Evolutionary conservation across 1,140 invertebrate genomes (phyloP), one percentile per base, ranked within the genome.

Genomic region (Hylaeus anthracinus): DNA sequence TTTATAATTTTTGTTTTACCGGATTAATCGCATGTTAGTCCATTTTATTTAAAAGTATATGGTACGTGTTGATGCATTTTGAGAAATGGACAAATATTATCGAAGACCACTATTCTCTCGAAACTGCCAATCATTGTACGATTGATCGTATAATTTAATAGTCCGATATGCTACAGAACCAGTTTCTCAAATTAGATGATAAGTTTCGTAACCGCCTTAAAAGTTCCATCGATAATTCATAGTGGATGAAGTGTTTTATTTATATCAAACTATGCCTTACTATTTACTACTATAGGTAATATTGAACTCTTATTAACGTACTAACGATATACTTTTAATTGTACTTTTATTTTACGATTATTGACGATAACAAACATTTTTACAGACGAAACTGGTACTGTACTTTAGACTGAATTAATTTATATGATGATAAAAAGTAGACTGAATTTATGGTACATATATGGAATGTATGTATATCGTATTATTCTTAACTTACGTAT

Each of bases 71-170:
- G 15, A 37, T 73, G 8, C 5, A 61, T 65, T 80, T 51, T 56
- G 10, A 63, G 12, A 58, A 8, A 48, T 5, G 37, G 63, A 39
- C 5, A 45, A 39, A 45, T 43, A 56, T 51, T 26, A 77, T 53
- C 58, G 14, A 79, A 83, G 61, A 63, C 66, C 67, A 78, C 82
- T 77, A 67, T 82, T 84, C 63, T 73, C 26, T n/a, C 63, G 39
- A 63, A 73, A 84, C 82, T 84, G 79, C 82, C 82, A 84, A 76
- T 84, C 75, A 60, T 72, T 69, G 53, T 70, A 58, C 48, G 45
- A 84, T 63, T 66, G 39, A 72, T 81, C 65, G 43, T 67, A 61
- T 81, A 81, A 80, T 75, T 81, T 71, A 81, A 81, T 81, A 51
- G 66, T 73, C 60, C 81, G 72, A 12, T 75, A 71, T 51, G 26